Evolutionary conservation across 2,888 invertebrate species (phyloP), one percentile per base, ranked within the genome.

Genomic region (Drosophila tripunctata): DNA sequence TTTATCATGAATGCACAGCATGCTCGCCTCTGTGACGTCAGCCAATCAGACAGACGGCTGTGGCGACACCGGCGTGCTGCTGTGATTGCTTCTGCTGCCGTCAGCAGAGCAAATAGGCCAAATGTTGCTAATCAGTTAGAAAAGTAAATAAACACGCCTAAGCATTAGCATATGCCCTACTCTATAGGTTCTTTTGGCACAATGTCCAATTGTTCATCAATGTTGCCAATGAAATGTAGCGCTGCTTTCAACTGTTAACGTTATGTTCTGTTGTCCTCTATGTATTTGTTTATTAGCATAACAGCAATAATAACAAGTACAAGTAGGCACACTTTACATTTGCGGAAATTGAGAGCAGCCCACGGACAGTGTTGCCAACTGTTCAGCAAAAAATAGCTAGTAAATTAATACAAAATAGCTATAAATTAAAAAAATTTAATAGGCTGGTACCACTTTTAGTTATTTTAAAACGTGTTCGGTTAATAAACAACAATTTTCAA

Each of bases 331-430:
- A 36, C 24, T 64, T 60, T 36, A 55, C 51, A 75, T 64, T 52
- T 50, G 75, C 71, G 71, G 55, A 75, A 45, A 75, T 58, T 47
- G 66, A 61, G 76, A 51, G 24, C 76, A 66, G 48, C 67, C 76
- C 60, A 76, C n/a, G n/a, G n/a, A n/a, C n/a, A n/a, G n/a, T n/a
- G n/a, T n/a, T n/a, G n/a, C n/a, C n/a, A n/a, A n/a, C n/a, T n/a
- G n/a, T n/a, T n/a, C n/a, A n/a, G n/a, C n/a, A n/a, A n/a, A n/a
- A n/a, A n/a, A n/a, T n/a, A n/a, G n/a, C n/a, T n/a, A n/a, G n/a
- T n/a, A n/a, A n/a, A n/a, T n/a, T n/a, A n/a, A n/a, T n/a, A n/a
- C n/a, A n/a, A n/a, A n/a, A n/a, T n/a, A n/a, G n/a, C n/a, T n/a
- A n/a, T n/a, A n/a, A n/a, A n/a, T n/a, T n/a, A n/a, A n/a, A n/a